Evolutionary conservation across 2,797 vertebrate genomes (phyloP).

Genomic region (Acrocephalus scirpaceus): DNA sequence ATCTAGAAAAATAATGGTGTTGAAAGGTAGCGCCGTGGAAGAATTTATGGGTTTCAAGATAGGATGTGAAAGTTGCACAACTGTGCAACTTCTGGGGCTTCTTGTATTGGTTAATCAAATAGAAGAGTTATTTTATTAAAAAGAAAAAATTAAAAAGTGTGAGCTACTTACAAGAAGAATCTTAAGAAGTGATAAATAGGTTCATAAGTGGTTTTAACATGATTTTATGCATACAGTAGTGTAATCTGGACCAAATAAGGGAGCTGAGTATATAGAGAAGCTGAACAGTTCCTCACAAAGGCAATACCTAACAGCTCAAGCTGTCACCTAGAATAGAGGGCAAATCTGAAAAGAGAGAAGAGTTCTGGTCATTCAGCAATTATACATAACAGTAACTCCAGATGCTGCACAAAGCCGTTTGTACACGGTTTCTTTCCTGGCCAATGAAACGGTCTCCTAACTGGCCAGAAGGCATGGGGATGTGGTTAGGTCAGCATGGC

Average conservation of each 20-base stretch:
- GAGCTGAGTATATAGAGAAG: background rate
- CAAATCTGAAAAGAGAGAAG: background rate
- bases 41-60: background rate
- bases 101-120: background rate
- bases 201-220: background rate
- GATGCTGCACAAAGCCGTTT: background rate
- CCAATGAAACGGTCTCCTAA: background rate
- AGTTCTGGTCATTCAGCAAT: background rate
- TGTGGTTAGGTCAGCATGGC: background rate
- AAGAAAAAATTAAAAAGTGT: background rate
- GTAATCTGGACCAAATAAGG: background rate
- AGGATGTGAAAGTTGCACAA: background rate
- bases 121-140: background rate
- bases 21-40: background rate
- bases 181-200: background rate
- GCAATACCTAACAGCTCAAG: background rate
- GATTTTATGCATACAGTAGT: background rate
- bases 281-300: background rate
- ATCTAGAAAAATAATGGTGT: background rate
- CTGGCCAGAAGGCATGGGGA: background rate
- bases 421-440: accelerated
- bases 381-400: background rate
- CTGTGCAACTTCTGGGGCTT: accelerated
- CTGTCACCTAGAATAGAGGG: background rate
- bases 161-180: background rate